These are phyloP conservation scores for Vombatus ursinus DNA, from an alignment of 2,113 vertebrate species.

Conservation along the genomic window DNA sequence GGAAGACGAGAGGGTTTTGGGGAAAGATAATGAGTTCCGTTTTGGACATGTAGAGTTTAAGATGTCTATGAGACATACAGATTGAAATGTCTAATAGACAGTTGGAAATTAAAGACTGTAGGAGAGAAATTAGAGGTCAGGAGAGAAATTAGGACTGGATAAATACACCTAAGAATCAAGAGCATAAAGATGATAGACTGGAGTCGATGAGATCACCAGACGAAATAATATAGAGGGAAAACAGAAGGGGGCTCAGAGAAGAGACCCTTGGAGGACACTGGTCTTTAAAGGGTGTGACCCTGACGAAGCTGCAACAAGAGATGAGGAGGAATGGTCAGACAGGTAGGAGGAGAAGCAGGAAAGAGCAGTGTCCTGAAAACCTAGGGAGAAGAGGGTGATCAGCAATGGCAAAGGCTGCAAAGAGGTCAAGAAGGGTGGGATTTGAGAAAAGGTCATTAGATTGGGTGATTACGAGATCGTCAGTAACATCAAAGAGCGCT, in stretches of 20 bases:
- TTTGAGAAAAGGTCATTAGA: neutral
- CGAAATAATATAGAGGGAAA: neutral
- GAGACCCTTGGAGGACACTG: neutral
- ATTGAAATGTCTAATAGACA: neutral
- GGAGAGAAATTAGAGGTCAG: neutral
- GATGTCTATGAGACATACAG: neutral
- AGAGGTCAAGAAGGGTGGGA: neutral
- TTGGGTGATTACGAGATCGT: neutral
- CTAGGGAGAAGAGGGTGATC: neutral
- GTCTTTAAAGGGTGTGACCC: neutral
- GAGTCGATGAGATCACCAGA: neutral
- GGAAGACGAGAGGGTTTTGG: neutral
- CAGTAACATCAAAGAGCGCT: neutral
- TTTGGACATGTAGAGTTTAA: neutral
- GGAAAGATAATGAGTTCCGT: neutral
- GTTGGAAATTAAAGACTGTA: neutral
- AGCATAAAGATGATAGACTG: neutral
- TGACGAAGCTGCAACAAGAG: neutral
- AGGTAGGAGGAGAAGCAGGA: neutral
- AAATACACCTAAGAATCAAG: neutral
- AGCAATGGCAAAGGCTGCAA: neutral
- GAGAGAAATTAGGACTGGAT: neutral
- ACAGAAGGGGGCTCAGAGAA: neutral
- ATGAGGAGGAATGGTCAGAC: neutral
- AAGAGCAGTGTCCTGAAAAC: neutral